Conservation (phyloP, 2,797 vertebrate genomes). For the Karalla daura region DNA sequence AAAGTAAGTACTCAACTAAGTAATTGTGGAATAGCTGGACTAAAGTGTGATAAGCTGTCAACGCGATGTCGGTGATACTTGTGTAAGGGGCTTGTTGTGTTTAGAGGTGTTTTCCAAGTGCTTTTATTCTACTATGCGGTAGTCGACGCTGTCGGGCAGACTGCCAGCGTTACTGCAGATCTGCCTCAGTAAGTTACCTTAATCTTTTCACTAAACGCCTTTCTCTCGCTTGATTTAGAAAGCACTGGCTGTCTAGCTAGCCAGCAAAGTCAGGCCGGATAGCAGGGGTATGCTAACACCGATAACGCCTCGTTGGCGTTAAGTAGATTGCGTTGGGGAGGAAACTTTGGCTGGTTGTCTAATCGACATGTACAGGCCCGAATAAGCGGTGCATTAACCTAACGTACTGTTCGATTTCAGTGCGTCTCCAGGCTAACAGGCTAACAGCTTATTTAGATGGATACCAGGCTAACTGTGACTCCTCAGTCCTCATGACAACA, state of each 20-base stretch:
- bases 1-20: slow-evolving; percentile 61
- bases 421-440: no score
- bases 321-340: neutral
- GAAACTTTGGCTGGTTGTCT: neutral
- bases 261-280: neutral
- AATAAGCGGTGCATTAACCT: neutral
- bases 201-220: no score
- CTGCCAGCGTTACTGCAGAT: neutral
- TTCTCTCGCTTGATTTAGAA: neutral
- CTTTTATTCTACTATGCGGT: neutral
- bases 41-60: rapidly evolving
- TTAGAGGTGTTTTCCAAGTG: no score
- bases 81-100: neutral
- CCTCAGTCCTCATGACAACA: no score
- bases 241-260: neutral
- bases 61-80: neutral
- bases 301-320: neutral
- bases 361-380: slow-evolving; percentile 22
- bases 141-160: slow-evolving; percentile 5
- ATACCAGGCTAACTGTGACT: no score
- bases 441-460: no score
- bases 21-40: neutral
- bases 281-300: neutral
- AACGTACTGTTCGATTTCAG: rapidly evolving
- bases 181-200: no score